phyloP scores from a whole-genome alignment of 1,140 invertebrate species.

The Ridgeia piscesae region DNA sequence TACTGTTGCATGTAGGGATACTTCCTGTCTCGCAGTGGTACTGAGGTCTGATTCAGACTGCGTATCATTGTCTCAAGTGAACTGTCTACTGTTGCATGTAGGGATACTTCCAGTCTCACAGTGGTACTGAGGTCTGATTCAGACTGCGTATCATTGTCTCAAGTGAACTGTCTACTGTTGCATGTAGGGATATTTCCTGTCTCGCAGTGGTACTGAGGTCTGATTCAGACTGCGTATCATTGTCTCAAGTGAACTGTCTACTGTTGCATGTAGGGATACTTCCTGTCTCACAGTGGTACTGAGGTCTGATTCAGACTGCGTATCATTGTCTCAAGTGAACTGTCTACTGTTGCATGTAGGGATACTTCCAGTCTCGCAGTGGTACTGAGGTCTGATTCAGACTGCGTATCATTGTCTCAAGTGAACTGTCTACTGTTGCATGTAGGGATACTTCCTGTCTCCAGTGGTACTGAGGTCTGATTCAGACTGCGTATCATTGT shows the following conservation, averaged over 20 bases:
- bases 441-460: constrained; percentile 89
- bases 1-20: constrained; percentile 85
- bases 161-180: not conserved
- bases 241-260: too few species aligned
- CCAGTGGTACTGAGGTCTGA: constrained; percentile 84
- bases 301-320: constrained; percentile 97
- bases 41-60: constrained; percentile 95
- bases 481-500: too few species aligned
- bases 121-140: constrained; percentile 90
- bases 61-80: too few species aligned
- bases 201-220: constrained; percentile 81
- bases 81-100: constrained; percentile 72
- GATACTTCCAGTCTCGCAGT: constrained; percentile 80
- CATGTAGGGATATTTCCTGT: constrained; percentile 94
- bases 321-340: too few species aligned
- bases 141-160: too few species aligned
- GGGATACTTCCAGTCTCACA: constrained; percentile 82
- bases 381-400: constrained; percentile 95
- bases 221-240: too few species aligned
- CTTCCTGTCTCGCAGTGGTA: constrained; percentile 77
- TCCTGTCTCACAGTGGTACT: constrained; percentile 78
- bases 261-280: constrained; percentile 86
- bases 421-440: constrained; percentile 63
- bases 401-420: too few species aligned
- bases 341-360: constrained; percentile 74